These are phyloP conservation scores for Bimastos eiseni DNA, from an alignment of 2,888 invertebrate genomes.

Conservation along the genomic window DNA sequence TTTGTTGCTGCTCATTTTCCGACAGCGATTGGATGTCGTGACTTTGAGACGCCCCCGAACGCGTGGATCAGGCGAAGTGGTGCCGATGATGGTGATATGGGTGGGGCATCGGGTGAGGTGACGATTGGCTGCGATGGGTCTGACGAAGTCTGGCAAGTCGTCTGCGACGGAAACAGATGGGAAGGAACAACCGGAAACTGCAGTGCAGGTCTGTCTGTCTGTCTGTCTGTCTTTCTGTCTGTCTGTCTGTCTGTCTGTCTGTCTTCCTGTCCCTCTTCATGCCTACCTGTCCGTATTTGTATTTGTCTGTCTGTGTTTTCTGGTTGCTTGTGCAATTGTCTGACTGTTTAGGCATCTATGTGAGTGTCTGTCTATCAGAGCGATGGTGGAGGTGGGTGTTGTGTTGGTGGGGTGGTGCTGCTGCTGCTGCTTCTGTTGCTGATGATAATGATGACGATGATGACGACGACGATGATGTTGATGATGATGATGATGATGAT, in stretches of 20 bases:
- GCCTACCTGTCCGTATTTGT: background rate
- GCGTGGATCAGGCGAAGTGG: background rate
- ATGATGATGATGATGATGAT: no score
- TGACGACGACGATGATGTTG: no score
- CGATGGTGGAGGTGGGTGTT: no score
- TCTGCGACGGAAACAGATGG: conserved; percentile 20
- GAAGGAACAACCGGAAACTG: conserved; percentile 10
- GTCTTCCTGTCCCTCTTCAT: no score
- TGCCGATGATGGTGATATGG: background rate
- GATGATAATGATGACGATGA: no score
- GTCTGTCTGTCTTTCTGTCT: background rate
- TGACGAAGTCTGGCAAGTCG: conserved; percentile 9
- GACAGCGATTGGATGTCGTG: conserved; percentile 16
- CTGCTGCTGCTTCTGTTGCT: background rate
- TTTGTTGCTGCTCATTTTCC: background rate
- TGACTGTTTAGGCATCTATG: background rate
- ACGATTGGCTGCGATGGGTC: background rate
- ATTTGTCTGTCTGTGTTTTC: background rate
- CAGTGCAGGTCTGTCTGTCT: background rate
- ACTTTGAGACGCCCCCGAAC: background rate
- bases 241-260: background rate
- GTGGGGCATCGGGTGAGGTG: background rate
- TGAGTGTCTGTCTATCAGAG: no score
- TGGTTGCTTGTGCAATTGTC: background rate
- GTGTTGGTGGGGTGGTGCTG: no score